Conservation (phyloP, 2,888 invertebrate species). For the Boloria euphrosyne region DNA sequence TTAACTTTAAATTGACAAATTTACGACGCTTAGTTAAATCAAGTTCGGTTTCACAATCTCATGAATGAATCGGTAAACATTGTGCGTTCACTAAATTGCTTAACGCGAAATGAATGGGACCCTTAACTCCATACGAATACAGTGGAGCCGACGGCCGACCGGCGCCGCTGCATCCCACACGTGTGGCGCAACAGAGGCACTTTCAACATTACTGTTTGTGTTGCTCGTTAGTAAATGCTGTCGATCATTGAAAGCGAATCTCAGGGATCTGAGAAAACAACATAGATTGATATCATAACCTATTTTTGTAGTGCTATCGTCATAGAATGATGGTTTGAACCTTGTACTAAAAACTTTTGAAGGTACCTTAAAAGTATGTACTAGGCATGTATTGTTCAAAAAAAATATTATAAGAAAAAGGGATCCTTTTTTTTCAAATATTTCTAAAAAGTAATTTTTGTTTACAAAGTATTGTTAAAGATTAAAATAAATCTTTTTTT, state of each 20-base stretch:
- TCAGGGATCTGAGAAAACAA: slow-evolving; percentile 36
- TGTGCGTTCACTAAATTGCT: slow-evolving; percentile 77
- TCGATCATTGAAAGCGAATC: slow-evolving; percentile 56
- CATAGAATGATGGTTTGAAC: neutral
- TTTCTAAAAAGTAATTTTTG: too few relatives aligned
- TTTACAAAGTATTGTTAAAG: too few relatives aligned
- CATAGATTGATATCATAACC: slow-evolving; percentile 1
- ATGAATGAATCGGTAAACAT: slow-evolving; percentile 77
- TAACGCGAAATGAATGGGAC: slow-evolving; percentile 79
- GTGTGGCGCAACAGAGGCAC: slow-evolving; percentile 78
- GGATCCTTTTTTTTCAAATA: too few relatives aligned
- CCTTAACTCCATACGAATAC: slow-evolving; percentile 59
- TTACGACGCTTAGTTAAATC: slow-evolving; percentile 53
- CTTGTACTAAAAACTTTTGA: neutral
- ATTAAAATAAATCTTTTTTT: too few relatives aligned
- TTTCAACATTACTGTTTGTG: slow-evolving; percentile 75
- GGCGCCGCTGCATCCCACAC: slow-evolving; percentile 80
- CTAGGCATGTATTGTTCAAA: neutral
- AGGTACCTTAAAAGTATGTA: too few relatives aligned
- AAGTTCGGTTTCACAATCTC: slow-evolving; percentile 62
- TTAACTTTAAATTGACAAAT: slow-evolving; percentile 44
- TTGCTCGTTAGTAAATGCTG: slow-evolving; percentile 56
- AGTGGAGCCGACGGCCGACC: slow-evolving; percentile 57
- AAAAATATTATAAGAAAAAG: neutral
- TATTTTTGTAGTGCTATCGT: slow-evolving; percentile 1